Conservation (phyloP, 2,888 invertebrate genomes). For the Augochlorella aurata region DNA sequence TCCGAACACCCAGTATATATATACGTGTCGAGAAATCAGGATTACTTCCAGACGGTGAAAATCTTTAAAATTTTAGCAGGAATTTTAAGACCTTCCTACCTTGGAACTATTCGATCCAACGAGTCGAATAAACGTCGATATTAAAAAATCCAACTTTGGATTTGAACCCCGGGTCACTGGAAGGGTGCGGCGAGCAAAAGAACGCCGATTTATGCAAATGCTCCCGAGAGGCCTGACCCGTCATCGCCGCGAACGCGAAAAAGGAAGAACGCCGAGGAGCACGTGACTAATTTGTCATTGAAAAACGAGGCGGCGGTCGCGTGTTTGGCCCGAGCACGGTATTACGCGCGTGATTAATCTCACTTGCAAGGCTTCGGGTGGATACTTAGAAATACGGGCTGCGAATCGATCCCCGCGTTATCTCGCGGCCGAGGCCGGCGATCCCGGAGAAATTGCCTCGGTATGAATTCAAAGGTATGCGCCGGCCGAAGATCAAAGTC, state of each 20-base stretch:
- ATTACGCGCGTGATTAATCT: slow-evolving; percentile 57
- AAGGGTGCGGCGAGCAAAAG: background rate
- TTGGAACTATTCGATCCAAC: too few species aligned
- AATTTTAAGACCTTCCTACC: too few species aligned
- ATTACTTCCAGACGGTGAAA: too few species aligned
- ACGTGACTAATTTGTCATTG: slow-evolving; percentile 60
- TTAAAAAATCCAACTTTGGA: too few species aligned
- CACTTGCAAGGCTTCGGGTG: slow-evolving; percentile 33
- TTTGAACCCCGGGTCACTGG: too few species aligned
- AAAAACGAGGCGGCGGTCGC: slow-evolving; percentile 55
- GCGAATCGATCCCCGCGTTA: slow-evolving; percentile 59
- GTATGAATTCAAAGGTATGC: slow-evolving; percentile 64
- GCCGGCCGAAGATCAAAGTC: slow-evolving; percentile 66
- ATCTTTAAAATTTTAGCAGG: too few species aligned
- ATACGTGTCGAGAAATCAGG: too few species aligned
- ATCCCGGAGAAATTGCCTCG: slow-evolving; percentile 66
- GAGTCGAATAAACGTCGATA: too few species aligned
- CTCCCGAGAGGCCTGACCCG: background rate
- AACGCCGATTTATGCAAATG: slow-evolving; percentile 37
- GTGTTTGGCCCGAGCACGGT: slow-evolving; percentile 45
- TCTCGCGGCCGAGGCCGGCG: slow-evolving; percentile 39
- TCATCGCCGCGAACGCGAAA: slow-evolving; percentile 9
- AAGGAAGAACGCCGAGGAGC: background rate
- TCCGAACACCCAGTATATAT: too few species aligned
- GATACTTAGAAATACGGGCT: slow-evolving; percentile 52